phyloP scores from a whole-genome alignment of 2,888 invertebrate species.

The Desoria tigrina region DNA sequence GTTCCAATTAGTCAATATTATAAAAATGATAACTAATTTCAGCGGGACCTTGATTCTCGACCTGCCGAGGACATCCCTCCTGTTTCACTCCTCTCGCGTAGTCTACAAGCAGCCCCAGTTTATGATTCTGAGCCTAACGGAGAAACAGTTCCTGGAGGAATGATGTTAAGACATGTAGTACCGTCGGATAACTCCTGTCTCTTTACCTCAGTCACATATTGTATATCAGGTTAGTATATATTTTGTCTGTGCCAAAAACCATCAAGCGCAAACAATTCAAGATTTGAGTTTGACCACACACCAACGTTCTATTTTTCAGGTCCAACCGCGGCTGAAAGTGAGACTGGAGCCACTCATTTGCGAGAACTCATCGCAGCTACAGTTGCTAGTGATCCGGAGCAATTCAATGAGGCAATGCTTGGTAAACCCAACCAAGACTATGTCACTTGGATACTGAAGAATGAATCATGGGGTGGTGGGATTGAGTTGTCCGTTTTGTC shows the following conservation, averaged over 20 bases:
- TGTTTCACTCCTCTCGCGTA: too few species aligned
- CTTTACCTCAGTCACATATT: constrained; percentile 81
- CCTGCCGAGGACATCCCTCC: neutral
- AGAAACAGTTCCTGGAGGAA: constrained; percentile 63
- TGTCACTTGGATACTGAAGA: constrained; percentile 84
- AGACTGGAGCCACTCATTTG: constrained; percentile 60
- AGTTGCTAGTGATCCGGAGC: constrained; percentile 73
- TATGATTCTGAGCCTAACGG: neutral
- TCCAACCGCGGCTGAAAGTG: constrained; percentile 1
- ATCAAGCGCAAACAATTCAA: too few species aligned
- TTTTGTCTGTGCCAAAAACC: constrained; percentile 16
- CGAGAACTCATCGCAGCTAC: constrained; percentile 83
- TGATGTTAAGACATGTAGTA: constrained; percentile 85
- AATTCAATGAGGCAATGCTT: constrained; percentile 82
- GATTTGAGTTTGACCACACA: neutral
- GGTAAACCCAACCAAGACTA: constrained; percentile 82
- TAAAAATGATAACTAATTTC: neutral
- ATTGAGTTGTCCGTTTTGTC: constrained; percentile 88
- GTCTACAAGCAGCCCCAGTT: neutral
- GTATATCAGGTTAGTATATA: constrained; percentile 60
- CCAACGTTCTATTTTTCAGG: neutral
- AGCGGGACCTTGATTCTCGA: neutral
- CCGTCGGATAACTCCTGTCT: constrained; percentile 96
- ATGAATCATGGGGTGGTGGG: constrained; percentile 89
- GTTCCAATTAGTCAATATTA: neutral